Evolutionary conservation across 2,888 invertebrate genomes (phyloP), one percentile per base, ranked within the genome.

Genomic region (Leptarthrus brevirostris): DNA sequence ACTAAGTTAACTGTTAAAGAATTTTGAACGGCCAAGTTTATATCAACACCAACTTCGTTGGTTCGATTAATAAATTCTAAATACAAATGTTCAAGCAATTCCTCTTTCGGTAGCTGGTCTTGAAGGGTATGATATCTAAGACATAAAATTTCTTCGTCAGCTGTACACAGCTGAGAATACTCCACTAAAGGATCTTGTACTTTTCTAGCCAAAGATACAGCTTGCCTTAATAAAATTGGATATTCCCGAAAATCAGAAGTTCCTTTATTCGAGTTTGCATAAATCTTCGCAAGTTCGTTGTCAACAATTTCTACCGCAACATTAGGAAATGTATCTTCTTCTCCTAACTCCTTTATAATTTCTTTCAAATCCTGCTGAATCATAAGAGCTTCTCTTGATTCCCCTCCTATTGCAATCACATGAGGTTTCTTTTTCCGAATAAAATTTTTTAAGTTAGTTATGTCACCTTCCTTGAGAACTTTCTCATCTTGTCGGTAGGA

Each of bases 11-110:
- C 90, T 0, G 95, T 94, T 79, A 98, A 92, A 0, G 94, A 90
- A 74, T 94, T 94, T 76, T 95, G 90, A 0, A 98, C 93, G 0
- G 97, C 95, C 80, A 94, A 89, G 82, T 99, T 99, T 8, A 99
- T 91, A 81, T 99, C 98, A 0, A 99, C 96, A 5, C 98, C 98
- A 0, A 98, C 98, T 88, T 98, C 98, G 83, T 98, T 99, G 0
- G 97, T 95, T 71, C 96, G 89, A 82, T 97, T 98, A 1, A 98
- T 94, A 81, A 94, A 94, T 86, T 98, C 97, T 72, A 96, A 85
- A 77, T 93, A 91, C 3, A 98, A 87, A 40, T 93, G 92, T 80
- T 95, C 94, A 2, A 95, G 84, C 53, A 98, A 86, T 69, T 95
- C 94, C 74, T 98, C 97, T 81, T 95, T 95, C 0, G 90, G 84